These are phyloP conservation scores for Lithosia quadra DNA, from an alignment of 2,888 invertebrate species.

Conservation along the genomic window DNA sequence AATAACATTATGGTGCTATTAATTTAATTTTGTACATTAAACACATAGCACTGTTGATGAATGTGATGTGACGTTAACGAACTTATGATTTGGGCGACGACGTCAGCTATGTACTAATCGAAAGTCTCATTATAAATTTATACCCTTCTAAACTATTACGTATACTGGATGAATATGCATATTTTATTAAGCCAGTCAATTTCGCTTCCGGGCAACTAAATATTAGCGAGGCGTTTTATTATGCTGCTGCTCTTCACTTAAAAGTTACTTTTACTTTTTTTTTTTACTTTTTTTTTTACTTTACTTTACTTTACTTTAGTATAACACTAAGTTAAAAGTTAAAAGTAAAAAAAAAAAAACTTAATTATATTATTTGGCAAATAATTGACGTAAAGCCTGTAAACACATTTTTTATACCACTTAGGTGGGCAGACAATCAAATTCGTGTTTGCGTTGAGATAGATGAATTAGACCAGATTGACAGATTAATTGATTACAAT, in stretches of 20 bases:
- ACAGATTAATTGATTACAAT: neutral
- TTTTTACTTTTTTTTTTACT: no score
- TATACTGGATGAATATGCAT: neutral
- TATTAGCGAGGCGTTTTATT: constrained; percentile 33
- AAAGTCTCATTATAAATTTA: neutral
- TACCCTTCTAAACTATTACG: neutral
- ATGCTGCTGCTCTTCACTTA: constrained; percentile 20
- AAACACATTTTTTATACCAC: no score
- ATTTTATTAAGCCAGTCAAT: constrained; percentile 13
- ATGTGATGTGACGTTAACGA: neutral
- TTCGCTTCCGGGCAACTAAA: constrained; percentile 39
- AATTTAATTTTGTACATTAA: neutral
- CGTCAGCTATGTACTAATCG: constrained; percentile 18
- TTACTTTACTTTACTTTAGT: no score
- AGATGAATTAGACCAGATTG: neutral
- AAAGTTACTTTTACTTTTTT: no score
- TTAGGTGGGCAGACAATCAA: no score
- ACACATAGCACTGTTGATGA: no score
- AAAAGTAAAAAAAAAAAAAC: no score
- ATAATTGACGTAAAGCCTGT: constrained; percentile 23
- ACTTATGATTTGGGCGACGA: constrained; percentile 9
- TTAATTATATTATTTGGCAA: constrained; percentile 20
- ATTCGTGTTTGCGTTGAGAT: neutral
- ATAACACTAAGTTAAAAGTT: no score
- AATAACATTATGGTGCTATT: neutral